These are phyloP conservation scores for Eupithecia pulchellata DNA, from an alignment of 2,888 invertebrate species.

Conservation along the genomic window DNA sequence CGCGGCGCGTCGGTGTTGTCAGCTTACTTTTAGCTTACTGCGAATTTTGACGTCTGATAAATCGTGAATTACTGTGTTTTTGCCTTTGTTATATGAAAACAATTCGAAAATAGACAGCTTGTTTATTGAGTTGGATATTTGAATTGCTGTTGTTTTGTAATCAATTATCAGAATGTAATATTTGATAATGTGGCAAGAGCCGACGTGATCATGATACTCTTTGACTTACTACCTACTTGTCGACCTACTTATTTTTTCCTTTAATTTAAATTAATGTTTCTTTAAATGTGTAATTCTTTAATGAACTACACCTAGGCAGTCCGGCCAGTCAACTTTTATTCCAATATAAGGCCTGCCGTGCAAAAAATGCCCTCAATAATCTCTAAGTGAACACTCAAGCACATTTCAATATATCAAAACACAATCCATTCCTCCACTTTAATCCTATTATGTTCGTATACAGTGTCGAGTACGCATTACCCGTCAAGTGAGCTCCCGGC, in stretches of 20 bases:
- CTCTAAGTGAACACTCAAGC: constrained; percentile 53
- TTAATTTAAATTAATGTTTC: too few species aligned
- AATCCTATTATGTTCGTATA: constrained; percentile 81
- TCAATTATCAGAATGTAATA: background rate
- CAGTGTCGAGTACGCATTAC: constrained; percentile 70
- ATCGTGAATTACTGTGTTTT: constrained; percentile 19
- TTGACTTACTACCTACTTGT: too few species aligned
- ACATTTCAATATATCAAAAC: constrained; percentile 62
- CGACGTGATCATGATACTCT: background rate
- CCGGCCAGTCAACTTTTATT: background rate
- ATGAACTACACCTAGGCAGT: background rate
- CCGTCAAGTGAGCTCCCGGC: constrained; percentile 76
- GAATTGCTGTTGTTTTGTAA: background rate
- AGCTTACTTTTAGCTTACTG: constrained; percentile 35
- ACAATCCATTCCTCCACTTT: constrained; percentile 66
- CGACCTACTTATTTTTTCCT: too few species aligned
- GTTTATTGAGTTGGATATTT: background rate
- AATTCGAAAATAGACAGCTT: background rate
- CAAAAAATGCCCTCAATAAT: constrained; percentile 40
- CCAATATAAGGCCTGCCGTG: background rate
- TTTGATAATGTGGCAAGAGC: background rate
- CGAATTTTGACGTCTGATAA: constrained; percentile 8
- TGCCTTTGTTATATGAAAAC: constrained; percentile 1
- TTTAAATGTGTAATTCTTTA: too few species aligned
- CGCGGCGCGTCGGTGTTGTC: constrained; percentile 59